A percentile compares a stretch with the other conserved stretches of the same genome.
Evolutionary conservation across 2,113 vertebrate genomes (phyloP).

Genomic region (Phyllostomus hastatus): DNA sequence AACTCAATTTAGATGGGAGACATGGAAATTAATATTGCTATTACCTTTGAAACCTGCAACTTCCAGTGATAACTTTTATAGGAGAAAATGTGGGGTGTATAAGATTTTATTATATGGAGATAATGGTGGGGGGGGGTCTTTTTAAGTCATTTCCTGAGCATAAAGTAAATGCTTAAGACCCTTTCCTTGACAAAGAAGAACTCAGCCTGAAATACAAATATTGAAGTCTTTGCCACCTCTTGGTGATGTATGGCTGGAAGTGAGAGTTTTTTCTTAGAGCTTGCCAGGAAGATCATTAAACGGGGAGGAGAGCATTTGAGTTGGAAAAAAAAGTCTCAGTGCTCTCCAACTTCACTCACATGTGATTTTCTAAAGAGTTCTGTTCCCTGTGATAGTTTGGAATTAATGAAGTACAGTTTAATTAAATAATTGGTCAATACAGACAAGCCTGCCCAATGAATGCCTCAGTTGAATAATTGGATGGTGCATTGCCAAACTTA

Average conservation of each 20-base stretch:
- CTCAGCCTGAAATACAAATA: slow-evolving; percentile 77
- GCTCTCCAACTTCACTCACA: slow-evolving; percentile 64
- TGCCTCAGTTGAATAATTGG: slow-evolving; percentile 76
- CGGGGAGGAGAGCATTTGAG: slow-evolving; percentile 62
- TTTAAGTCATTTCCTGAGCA: slow-evolving; percentile 50
- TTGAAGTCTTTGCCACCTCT: slow-evolving; percentile 74
- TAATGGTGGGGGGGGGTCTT: slow-evolving; percentile 61
- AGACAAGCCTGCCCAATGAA: slow-evolving; percentile 74
- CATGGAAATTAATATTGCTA: slow-evolving; percentile 82
- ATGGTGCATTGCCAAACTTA: slow-evolving; percentile 73
- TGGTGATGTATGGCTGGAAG: slow-evolving; percentile 71
- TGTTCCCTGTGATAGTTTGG: slow-evolving; percentile 70
- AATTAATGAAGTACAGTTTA: slow-evolving; percentile 83
- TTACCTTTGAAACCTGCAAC: slow-evolving; percentile 80
- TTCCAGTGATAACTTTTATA: slow-evolving; percentile 64
- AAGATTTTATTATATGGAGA: slow-evolving; percentile 80
- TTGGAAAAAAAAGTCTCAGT: slow-evolving; percentile 61
- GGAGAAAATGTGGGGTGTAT: slow-evolving; percentile 67
- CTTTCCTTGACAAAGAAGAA: slow-evolving; percentile 72
- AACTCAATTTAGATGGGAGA: slow-evolving; percentile 79
- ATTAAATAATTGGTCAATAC: slow-evolving; percentile 84
- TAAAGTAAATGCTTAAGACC: slow-evolving; percentile 62
- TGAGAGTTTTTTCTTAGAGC: slow-evolving; percentile 69
- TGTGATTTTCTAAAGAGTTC: slow-evolving; percentile 55
- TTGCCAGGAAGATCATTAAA: slow-evolving; percentile 77